Conservation (phyloP, 2,888 invertebrate genomes). For the Tortrix viridana region DNA sequence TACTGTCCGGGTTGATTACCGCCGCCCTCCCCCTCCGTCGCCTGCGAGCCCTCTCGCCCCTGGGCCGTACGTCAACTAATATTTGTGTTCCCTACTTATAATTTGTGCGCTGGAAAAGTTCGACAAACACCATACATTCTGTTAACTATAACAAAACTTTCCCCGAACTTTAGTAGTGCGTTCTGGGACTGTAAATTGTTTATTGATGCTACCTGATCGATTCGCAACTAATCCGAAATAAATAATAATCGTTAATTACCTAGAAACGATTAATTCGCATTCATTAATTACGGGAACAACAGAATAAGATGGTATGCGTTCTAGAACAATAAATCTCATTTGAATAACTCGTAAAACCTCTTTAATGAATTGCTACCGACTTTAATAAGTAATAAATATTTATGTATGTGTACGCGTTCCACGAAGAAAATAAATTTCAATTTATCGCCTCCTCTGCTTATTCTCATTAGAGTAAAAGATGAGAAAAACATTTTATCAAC, state of each 20-base stretch:
- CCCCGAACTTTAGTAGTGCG: constrained; percentile 64
- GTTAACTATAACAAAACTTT: constrained; percentile 78
- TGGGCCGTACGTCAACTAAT: constrained; percentile 77
- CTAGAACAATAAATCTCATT: constrained; percentile 58
- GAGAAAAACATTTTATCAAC: constrained; percentile 66
- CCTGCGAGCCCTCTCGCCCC: constrained; percentile 53
- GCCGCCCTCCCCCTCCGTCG: constrained; percentile 53
- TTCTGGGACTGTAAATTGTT: constrained; percentile 68
- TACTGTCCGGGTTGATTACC: constrained; percentile 82
- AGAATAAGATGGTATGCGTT: constrained; percentile 49
- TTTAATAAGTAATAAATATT: constrained; percentile 73
- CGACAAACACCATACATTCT: constrained; percentile 75
- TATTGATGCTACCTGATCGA: constrained; percentile 66
- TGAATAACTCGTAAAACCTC: constrained; percentile 64
- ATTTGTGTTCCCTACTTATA: constrained; percentile 82
- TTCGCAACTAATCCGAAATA: constrained; percentile 52
- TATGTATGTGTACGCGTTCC: constrained; percentile 61
- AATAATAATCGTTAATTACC: constrained; percentile 58
- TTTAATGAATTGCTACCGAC: constrained; percentile 68
- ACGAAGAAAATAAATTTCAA: constrained; percentile 71
- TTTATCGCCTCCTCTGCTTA: constrained; percentile 67
- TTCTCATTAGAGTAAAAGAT: constrained; percentile 70
- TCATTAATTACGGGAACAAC: constrained; percentile 51
- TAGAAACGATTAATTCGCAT: constrained; percentile 45
- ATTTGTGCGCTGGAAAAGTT: constrained; percentile 79